These are phyloP conservation scores for Tuta absoluta DNA, from an alignment of 2,888 invertebrate genomes.

Conservation along the genomic window DNA sequence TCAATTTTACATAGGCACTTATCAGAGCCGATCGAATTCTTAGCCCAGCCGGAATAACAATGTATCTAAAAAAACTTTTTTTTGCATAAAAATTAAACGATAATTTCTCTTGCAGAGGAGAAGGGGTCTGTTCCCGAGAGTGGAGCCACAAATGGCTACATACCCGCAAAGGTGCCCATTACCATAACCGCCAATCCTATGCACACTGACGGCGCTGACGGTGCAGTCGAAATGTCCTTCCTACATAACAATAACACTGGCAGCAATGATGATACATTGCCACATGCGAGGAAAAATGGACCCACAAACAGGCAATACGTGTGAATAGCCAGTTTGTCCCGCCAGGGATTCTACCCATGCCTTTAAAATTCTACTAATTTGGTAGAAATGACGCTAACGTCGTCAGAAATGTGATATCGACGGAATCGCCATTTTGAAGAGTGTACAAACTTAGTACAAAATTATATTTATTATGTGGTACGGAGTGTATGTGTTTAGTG, in stretches of 20 bases:
- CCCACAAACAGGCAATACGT: slow-evolving; percentile 66
- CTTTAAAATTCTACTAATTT: slow-evolving; percentile 42
- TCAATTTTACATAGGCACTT: too few relatives aligned
- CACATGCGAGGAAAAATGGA: slow-evolving; percentile 70
- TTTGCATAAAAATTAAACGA: not conserved
- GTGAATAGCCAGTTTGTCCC: slow-evolving; percentile 44
- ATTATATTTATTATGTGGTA: slow-evolving; percentile 27
- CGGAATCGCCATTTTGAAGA: slow-evolving; percentile 28
- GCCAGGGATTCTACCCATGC: slow-evolving; percentile 36
- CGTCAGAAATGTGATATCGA: slow-evolving; percentile 26
- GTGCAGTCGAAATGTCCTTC: slow-evolving; percentile 85
- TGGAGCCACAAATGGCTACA: slow-evolving; percentile 71
- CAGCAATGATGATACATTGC: slow-evolving; percentile 64
- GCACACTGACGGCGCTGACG: slow-evolving; percentile 83
- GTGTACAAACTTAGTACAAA: slow-evolving; percentile 32
- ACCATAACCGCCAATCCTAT: slow-evolving; percentile 89
- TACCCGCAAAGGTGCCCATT: slow-evolving; percentile 80
- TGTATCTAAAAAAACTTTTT: too few relatives aligned
- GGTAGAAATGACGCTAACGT: slow-evolving; percentile 29
- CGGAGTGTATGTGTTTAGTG: slow-evolving; percentile 10
- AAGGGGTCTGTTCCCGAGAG: slow-evolving; percentile 67
- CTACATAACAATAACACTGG: slow-evolving; percentile 84
- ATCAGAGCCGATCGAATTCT: too few relatives aligned
- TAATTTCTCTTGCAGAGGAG: slow-evolving; percentile 62
- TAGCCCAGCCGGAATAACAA: too few relatives aligned